phyloP scores from a whole-genome alignment of 2,113 vertebrate species.

The Amblyopsis rosae region DNA sequence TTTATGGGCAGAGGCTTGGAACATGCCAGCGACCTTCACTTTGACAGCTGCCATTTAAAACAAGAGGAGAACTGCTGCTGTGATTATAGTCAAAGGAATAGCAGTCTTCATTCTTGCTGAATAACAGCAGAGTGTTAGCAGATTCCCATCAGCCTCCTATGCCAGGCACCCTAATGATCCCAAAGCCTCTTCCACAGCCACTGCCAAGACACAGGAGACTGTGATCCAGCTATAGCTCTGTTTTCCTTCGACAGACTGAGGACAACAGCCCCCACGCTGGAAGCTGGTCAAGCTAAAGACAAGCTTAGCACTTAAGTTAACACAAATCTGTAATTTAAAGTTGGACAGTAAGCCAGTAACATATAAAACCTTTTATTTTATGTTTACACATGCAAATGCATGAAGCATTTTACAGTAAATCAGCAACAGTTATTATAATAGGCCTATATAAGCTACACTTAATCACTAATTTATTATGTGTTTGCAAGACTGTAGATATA shows the following conservation, averaged over 20 bases:
- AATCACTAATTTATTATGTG: no score
- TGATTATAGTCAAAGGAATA: slow-evolving; percentile 68
- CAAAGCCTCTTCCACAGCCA: slow-evolving; percentile 70
- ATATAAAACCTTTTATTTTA: no score
- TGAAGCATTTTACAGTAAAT: no score
- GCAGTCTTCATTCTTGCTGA: slow-evolving; percentile 64
- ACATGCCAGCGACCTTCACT: slow-evolving; percentile 46
- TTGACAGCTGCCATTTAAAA: slow-evolving; percentile 79
- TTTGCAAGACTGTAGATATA: no score
- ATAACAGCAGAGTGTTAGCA: slow-evolving; percentile 73
- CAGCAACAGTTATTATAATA: no score
- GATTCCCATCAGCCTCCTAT: slow-evolving; percentile 66
- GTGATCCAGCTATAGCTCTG: slow-evolving; percentile 62
- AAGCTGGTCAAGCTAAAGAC: slow-evolving; percentile 49
- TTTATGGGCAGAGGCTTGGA: slow-evolving; percentile 51
- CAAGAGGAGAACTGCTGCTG: slow-evolving; percentile 61
- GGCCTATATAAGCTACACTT: no score
- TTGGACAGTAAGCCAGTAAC: no score
- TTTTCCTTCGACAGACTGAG: slow-evolving; percentile 52
- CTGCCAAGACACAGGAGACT: slow-evolving; percentile 56
- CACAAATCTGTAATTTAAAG: no score
- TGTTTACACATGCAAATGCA: no score
- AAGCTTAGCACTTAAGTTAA: slow-evolving; percentile 21
- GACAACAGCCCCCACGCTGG: slow-evolving; percentile 52
- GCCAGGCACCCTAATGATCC: slow-evolving; percentile 71